phyloP scores from a whole-genome alignment of 2,888 invertebrate genomes.

The Lumbricus terrestris region DNA sequence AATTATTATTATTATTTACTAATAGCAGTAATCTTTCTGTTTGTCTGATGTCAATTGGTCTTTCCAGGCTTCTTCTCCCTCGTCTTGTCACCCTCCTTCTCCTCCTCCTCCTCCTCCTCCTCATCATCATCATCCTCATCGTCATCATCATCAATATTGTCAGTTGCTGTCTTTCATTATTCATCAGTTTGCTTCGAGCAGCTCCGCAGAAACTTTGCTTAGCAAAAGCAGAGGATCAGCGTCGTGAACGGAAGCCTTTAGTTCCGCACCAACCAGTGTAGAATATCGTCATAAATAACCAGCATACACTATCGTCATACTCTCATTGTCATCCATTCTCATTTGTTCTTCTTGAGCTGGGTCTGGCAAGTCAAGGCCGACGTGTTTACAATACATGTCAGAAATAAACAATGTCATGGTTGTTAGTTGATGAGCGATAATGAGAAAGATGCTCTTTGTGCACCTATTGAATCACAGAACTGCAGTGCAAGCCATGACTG shows the following conservation, averaged over 20 bases:
- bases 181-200: not conserved
- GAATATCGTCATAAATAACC: not conserved
- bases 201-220: not conserved
- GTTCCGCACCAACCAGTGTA: not conserved
- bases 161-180: not conserved
- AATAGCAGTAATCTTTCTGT: not conserved
- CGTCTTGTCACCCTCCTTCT: not conserved
- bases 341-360: not conserved
- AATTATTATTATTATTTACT: too few relatives aligned
- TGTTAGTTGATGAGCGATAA: not conserved
- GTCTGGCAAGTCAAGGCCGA: not conserved
- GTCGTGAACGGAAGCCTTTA: not conserved
- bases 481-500: not conserved
- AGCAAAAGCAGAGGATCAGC: not conserved
- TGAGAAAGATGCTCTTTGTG: not conserved
- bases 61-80: not conserved
- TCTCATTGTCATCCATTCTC: not conserved
- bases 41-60: not conserved
- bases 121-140: too few relatives aligned
- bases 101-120: not conserved
- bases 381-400: not conserved
- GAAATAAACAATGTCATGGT: not conserved
- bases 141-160: not conserved
- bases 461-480: not conserved
- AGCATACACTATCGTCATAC: not conserved